phyloP scores from a whole-genome alignment of 2,888 invertebrate species.

The Drosophila putrida region DNA sequence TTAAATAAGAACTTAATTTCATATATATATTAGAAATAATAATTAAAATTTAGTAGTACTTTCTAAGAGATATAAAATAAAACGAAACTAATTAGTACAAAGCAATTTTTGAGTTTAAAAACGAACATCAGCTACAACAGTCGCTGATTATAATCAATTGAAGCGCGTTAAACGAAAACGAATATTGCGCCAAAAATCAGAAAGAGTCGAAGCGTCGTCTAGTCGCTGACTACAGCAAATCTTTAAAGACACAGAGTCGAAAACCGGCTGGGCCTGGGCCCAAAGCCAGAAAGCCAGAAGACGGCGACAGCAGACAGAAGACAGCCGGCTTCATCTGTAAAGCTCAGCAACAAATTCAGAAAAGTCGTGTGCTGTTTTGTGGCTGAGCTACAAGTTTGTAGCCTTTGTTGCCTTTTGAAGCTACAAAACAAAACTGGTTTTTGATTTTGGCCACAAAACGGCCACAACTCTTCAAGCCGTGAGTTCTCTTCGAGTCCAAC shows the following conservation, averaged over 20 bases:
- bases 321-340: slow-evolving; percentile 3
- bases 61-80: too few relatives aligned
- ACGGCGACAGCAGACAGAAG: too few relatives aligned
- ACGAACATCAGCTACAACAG: too few relatives aligned
- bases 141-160: slow-evolving; percentile 4
- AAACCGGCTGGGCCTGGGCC: slow-evolving; percentile 41
- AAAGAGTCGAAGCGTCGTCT: slow-evolving; percentile 4
- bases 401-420: slow-evolving; percentile 39
- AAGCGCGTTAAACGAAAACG: slow-evolving; percentile 34
- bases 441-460: slow-evolving; percentile 30
- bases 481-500: slow-evolving; percentile 67
- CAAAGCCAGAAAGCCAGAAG: slow-evolving; percentile 6
- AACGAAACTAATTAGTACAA: too few relatives aligned
- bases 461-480: slow-evolving; percentile 48
- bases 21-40: too few relatives aligned
- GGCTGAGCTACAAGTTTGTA: slow-evolving; percentile 17
- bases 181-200: slow-evolving; percentile 37
- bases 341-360: slow-evolving; percentile 26
- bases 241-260: slow-evolving; percentile 31
- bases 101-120: too few relatives aligned
- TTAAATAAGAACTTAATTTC: too few relatives aligned
- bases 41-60: too few relatives aligned
- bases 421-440: slow-evolving; percentile 61
- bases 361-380: slow-evolving; percentile 29
- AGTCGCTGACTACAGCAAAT: slow-evolving; percentile 33